Conservation (phyloP, 1,140 invertebrate species). For the Drosophila serrata region DNA sequence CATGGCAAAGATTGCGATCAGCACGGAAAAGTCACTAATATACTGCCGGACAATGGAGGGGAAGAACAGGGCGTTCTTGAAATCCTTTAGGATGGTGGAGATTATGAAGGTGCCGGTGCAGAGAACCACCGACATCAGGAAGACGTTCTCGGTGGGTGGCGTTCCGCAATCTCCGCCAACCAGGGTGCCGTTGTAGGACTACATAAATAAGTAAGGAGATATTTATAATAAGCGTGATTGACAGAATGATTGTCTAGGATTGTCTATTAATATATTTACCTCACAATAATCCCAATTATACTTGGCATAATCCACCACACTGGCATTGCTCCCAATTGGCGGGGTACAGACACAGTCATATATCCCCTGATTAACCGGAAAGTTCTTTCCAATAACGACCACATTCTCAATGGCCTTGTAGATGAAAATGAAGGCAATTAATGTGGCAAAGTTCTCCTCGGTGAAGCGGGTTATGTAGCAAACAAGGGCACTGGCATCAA, state of each 20-base stretch:
- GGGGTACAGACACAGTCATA: slow-evolving; percentile 90
- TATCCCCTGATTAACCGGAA: slow-evolving; percentile 88
- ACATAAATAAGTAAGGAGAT: slow-evolving; percentile 10
- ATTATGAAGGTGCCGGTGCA: slow-evolving; percentile 97
- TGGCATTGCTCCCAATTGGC: slow-evolving; percentile 81
- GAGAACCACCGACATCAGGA: slow-evolving; percentile 97
- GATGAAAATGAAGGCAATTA: slow-evolving; percentile 99
- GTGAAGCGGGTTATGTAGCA: slow-evolving; percentile 99
- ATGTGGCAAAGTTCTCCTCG: slow-evolving; percentile 99
- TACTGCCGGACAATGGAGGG: slow-evolving; percentile 96
- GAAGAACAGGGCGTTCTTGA: slow-evolving; percentile 98
- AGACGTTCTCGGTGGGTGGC: slow-evolving; percentile 95
- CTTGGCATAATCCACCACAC: slow-evolving; percentile 87
- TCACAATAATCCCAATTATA: slow-evolving; percentile 89
- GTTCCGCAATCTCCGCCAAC: slow-evolving; percentile 90
- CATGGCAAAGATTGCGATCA: slow-evolving; percentile 98
- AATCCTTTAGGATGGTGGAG: slow-evolving; percentile 95
- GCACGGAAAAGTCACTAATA: slow-evolving; percentile 98
- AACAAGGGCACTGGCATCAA: slow-evolving; percentile 98
- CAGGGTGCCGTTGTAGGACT: slow-evolving; percentile 92
- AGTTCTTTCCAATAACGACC: slow-evolving; percentile 92
- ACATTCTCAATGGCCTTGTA: slow-evolving; percentile 97
- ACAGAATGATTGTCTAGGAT: too few species aligned
- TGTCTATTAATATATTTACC: slow-evolving; percentile 86
- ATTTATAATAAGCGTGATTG: background rate